Evolutionary conservation across 2,888 invertebrate genomes (phyloP).

Genomic region (Anthrax anthrax): DNA sequence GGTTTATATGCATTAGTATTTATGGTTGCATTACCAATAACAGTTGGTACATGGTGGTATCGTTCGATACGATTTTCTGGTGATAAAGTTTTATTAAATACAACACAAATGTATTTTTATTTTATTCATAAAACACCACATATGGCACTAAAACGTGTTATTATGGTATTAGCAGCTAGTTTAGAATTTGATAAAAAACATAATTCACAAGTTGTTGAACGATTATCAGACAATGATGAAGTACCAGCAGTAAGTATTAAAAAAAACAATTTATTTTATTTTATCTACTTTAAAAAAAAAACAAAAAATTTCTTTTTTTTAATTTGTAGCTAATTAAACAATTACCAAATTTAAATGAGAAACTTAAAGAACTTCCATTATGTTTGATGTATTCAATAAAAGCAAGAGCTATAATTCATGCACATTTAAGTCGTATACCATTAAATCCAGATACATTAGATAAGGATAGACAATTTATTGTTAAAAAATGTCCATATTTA

Average conservation of each 20-base stretch:
- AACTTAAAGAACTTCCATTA: slow-evolving; percentile 89
- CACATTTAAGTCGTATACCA: slow-evolving; percentile 77
- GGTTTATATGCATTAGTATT: slow-evolving; percentile 92
- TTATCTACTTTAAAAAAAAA: too few species aligned
- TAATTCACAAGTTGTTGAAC: slow-evolving; percentile 86
- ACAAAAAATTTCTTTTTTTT: neutral
- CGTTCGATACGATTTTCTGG: slow-evolving; percentile 93
- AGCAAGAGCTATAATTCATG: slow-evolving; percentile 87
- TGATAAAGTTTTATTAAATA: slow-evolving; percentile 90
- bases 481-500: slow-evolving; percentile 84
- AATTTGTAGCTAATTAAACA: slow-evolving; percentile 68
- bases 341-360: slow-evolving; percentile 82
- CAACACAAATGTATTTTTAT: slow-evolving; percentile 91
- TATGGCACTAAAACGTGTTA: slow-evolving; percentile 86
- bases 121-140: slow-evolving; percentile 93
- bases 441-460: slow-evolving; percentile 67
- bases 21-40: slow-evolving; percentile 89
- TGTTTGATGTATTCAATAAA: slow-evolving; percentile 86
- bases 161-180: slow-evolving; percentile 94
- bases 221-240: slow-evolving; percentile 89
- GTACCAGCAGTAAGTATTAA: slow-evolving; percentile 60
- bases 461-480: slow-evolving; percentile 67
- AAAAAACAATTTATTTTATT: neutral
- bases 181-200: slow-evolving; percentile 89
- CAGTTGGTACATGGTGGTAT: slow-evolving; percentile 97